Percentiles rank a stretch among this genome's conserved stretches.
Conservation (phyloP, 1,140 invertebrate species). For the Heliconius hewitsoni region DNA sequence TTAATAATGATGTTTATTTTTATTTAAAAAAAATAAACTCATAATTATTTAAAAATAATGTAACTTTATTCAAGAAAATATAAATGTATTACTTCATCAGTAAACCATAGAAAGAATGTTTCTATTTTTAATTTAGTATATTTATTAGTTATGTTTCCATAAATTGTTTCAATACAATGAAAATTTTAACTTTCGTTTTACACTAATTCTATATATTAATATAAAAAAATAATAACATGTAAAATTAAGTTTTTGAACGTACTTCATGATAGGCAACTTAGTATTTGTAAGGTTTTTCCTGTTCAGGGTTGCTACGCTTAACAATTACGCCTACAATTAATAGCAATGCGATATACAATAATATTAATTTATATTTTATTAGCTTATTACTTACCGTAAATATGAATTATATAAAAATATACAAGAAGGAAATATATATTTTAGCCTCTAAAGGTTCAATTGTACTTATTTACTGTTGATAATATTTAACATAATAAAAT, state of each 20-base stretch:
- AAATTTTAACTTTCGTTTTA: background rate
- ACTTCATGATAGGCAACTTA: constrained; percentile 40
- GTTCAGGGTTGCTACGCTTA: constrained; percentile 39
- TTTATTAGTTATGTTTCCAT: background rate
- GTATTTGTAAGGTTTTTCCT: constrained; percentile 36
- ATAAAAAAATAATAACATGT: background rate
- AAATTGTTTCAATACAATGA: background rate
- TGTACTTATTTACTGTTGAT: background rate
- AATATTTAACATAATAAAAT: background rate
- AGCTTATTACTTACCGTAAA: background rate
- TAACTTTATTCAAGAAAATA: too few relatives aligned
- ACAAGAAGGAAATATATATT: background rate
- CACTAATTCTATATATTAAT: background rate
- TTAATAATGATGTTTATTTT: background rate
- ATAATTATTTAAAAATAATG: too few relatives aligned
- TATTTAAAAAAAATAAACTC: too few relatives aligned
- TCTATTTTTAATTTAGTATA: background rate
- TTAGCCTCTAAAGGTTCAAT: background rate
- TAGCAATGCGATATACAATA: background rate
- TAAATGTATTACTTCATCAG: background rate
- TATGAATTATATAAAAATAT: background rate
- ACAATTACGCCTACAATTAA: constrained; percentile 24
- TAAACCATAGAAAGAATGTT: background rate
- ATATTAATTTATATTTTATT: too few relatives aligned
- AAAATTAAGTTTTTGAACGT: constrained; percentile 43